These are phyloP conservation scores for Upupa epops DNA, from an alignment of 2,113 vertebrate genomes.

Conservation along the genomic window DNA sequence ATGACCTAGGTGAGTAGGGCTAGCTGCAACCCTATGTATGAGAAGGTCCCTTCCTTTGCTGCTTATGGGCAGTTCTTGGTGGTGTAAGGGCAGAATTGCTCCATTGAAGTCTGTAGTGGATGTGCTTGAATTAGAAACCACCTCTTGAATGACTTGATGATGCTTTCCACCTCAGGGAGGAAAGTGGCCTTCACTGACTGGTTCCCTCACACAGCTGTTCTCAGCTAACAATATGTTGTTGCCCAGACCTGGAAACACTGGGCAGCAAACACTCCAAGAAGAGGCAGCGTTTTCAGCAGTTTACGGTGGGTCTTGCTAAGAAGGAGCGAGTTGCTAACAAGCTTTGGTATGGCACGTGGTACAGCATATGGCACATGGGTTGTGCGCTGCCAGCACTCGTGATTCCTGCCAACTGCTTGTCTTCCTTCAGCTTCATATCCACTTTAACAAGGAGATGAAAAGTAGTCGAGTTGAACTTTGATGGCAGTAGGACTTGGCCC, in stretches of 20 bases:
- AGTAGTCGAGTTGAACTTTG: neutral
- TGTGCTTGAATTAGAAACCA: neutral
- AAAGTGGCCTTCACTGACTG: neutral
- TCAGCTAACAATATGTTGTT: no score
- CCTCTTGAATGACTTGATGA: neutral
- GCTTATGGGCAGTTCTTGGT: neutral
- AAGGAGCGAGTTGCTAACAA: neutral
- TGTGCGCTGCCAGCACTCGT: neutral
- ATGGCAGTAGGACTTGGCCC: neutral
- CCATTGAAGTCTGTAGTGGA: neutral
- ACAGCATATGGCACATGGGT: neutral
- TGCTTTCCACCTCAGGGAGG: neutral
- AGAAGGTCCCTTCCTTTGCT: neutral
- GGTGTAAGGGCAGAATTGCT: neutral
- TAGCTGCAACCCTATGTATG: neutral
- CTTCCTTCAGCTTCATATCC: neutral
- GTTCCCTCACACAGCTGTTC: neutral
- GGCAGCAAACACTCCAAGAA: neutral
- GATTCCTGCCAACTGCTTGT: conserved; percentile 1
- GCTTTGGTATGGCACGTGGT: rapidly evolving
- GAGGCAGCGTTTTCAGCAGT: neutral
- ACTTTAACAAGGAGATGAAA: conserved; percentile 18
- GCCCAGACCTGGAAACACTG: neutral
- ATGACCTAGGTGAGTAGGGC: conserved; percentile 88
- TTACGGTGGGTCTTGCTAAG: neutral